phyloP scores from a whole-genome alignment of 2,113 vertebrate genomes.

The Neotoma lepida region DNA sequence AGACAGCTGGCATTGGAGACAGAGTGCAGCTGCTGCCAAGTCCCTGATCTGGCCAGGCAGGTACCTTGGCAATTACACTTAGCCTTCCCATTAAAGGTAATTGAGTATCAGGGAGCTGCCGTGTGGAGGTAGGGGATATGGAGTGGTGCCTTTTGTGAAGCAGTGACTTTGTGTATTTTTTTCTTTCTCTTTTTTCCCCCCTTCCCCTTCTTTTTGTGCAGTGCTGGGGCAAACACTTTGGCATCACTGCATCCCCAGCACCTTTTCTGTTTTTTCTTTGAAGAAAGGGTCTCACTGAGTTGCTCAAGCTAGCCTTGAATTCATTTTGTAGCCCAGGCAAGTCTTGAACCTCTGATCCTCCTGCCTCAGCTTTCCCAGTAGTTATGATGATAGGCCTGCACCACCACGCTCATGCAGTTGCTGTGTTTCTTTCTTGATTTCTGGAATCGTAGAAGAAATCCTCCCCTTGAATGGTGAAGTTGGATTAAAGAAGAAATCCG shows the following conservation, averaged over 20 bases:
- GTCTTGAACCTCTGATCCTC: not conserved
- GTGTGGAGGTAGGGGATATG: not conserved
- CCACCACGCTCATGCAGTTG: not conserved
- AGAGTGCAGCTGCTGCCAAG: not conserved
- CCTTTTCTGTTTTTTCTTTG: not conserved
- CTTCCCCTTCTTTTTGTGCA: not conserved
- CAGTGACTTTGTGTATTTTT: not conserved
- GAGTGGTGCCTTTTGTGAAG: not conserved
- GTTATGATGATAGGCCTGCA: not conserved
- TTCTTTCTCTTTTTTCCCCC: not conserved
- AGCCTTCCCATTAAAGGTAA: not conserved
- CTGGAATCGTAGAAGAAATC: not conserved
- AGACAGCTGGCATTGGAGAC: slow-evolving; percentile 30
- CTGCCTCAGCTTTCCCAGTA: not conserved
- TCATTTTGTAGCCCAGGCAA: not conserved
- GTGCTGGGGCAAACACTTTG: not conserved
- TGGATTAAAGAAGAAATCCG: not conserved
- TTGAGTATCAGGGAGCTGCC: not conserved
- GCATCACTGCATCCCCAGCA: not conserved
- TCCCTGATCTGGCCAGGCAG: not conserved
- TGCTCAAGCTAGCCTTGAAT: not conserved
- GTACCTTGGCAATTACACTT: not conserved
- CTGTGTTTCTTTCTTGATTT: not conserved
- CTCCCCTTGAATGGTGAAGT: not conserved
- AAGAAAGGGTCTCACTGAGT: not conserved